Evolutionary conservation across 2,888 invertebrate genomes (phyloP).

Genomic region (Pelosia muscerda): DNA sequence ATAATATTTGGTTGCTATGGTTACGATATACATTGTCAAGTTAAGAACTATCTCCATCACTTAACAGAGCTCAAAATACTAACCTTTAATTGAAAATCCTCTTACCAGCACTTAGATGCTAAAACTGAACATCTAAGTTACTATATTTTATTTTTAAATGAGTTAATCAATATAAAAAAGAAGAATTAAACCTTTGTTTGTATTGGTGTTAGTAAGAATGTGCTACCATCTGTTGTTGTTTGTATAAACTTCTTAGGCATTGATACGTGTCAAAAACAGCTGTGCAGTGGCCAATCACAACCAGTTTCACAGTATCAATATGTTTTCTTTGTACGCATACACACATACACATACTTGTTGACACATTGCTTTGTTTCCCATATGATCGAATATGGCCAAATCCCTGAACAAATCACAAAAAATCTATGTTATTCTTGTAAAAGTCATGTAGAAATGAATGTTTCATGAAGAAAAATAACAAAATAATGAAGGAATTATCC

Average conservation of each 20-base stretch:
- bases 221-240: conserved; percentile 69
- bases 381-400: conserved; percentile 69
- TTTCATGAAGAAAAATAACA: conserved; percentile 23
- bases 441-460: conserved; percentile 33
- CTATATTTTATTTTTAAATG: neutral
- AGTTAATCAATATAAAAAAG: neutral
- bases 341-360: conserved; percentile 68
- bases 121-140: accelerated
- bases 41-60: conserved; percentile 26
- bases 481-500: conserved; percentile 43
- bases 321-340: conserved; percentile 66
- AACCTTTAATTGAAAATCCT: conserved; percentile 1
- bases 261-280: conserved; percentile 81
- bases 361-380: conserved; percentile 80
- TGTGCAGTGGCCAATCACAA: conserved; percentile 76
- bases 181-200: neutral
- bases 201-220: conserved; percentile 64
- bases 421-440: conserved; percentile 19
- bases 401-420: conserved; percentile 34
- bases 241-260: conserved; percentile 25
- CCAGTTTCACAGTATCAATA: conserved; percentile 65
- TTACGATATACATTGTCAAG: conserved; percentile 53
- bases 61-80: conserved; percentile 24
- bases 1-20: conserved; percentile 66
- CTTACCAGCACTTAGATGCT: too few relatives aligned